Percentiles rank a stretch among this genome's conserved stretches.
These are phyloP conservation scores for Echinarachnius parma DNA, from an alignment of 53 echinoderm and acorn worm genomes.

Conservation along the genomic window DNA sequence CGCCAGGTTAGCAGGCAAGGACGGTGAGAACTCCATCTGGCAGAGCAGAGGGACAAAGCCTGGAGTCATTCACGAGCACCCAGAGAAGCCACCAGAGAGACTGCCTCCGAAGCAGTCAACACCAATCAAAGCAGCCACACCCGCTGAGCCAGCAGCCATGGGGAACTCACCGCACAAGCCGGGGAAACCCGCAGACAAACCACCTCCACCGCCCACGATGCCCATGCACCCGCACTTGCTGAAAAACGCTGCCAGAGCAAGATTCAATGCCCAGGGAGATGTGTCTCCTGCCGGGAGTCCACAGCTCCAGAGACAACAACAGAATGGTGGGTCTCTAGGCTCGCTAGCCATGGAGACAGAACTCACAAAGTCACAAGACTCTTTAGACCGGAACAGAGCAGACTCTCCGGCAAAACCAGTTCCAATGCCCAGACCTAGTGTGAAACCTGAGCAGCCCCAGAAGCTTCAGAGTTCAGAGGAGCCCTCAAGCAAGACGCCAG, in stretches of 20 bases:
- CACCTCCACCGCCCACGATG: slow-evolving; percentile 33
- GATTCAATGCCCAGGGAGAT: slow-evolving; percentile 47
- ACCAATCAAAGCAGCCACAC: neutral
- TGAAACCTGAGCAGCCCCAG: neutral
- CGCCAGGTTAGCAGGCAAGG: slow-evolving; percentile 25
- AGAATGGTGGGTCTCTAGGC: slow-evolving; percentile 7
- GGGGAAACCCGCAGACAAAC: neutral
- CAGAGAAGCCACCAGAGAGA: slow-evolving; percentile 5
- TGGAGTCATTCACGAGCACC: neutral
- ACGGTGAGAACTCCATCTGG: slow-evolving; percentile 45
- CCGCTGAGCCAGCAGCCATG: slow-evolving; percentile 10
- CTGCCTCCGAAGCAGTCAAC: slow-evolving; percentile 10
- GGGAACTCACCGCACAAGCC: slow-evolving; percentile 10
- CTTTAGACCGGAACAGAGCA: slow-evolving; percentile 7
- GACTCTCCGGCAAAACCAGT: slow-evolving; percentile 23
- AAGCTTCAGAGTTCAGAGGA: too few species aligned
- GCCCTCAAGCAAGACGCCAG: neutral
- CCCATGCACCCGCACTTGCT: slow-evolving; percentile 71
- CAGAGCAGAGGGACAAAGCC: slow-evolving; percentile 25
- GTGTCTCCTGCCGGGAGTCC: slow-evolving; percentile 14
- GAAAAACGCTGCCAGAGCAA: slow-evolving; percentile 56
- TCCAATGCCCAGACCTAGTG: slow-evolving; percentile 8
- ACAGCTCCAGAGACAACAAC: slow-evolving; percentile 12
- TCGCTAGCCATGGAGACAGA: slow-evolving; percentile 31
- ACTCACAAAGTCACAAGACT: slow-evolving; percentile 42